Conservation (phyloP, 1,140 invertebrate species). For the Bombus balteatus region DNA sequence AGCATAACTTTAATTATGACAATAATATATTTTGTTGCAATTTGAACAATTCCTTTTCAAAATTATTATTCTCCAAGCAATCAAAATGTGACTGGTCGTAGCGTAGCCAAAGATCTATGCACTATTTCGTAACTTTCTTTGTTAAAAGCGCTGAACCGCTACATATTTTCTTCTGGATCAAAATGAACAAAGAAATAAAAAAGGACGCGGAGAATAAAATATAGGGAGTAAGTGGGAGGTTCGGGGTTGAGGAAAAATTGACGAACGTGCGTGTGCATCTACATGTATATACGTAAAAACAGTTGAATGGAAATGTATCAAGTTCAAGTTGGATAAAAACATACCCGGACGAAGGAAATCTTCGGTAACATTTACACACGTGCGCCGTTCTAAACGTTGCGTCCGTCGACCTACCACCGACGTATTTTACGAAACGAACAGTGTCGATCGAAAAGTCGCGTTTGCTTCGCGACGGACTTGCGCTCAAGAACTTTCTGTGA, state of each 20-base stretch:
- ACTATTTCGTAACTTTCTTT: background rate
- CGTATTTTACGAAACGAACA: conserved; percentile 26
- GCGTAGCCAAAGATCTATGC: background rate
- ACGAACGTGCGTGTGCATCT: background rate
- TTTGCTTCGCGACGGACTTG: conserved; percentile 70
- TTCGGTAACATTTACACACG: conserved; percentile 2
- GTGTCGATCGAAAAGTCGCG: conserved; percentile 58
- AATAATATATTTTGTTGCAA: background rate
- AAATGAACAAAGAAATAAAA: background rate
- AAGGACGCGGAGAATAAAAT: background rate
- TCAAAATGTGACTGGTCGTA: background rate
- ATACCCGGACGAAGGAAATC: conserved; percentile 6
- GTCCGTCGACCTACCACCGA: conserved; percentile 30
- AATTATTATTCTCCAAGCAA: too few relatives aligned
- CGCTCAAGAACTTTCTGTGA: conserved; percentile 70
- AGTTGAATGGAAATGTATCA: too few relatives aligned
- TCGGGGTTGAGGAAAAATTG: background rate
- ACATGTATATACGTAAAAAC: background rate
- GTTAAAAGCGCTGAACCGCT: background rate
- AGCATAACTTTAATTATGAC: too few relatives aligned
- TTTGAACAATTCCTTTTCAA: background rate
- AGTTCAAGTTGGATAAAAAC: background rate
- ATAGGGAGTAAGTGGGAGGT: background rate
- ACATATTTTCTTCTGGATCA: background rate
- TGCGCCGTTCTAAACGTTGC: background rate